phyloP scores from a whole-genome alignment of 2,113 vertebrate genomes.

The Saimiri boliviensis region DNA sequence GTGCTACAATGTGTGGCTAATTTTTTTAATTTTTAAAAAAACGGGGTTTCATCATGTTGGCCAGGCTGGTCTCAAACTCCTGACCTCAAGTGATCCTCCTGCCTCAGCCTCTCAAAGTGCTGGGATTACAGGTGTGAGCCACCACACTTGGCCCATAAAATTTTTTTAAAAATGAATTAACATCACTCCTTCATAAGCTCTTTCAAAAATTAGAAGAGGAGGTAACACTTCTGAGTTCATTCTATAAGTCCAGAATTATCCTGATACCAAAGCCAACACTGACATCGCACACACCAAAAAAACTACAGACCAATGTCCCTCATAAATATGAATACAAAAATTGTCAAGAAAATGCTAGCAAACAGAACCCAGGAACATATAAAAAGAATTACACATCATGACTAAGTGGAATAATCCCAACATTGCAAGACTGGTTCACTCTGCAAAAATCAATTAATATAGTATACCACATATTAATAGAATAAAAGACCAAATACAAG shows the following conservation, averaged over 20 bases:
- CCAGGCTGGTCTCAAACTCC: too few relatives aligned
- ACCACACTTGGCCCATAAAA: too few relatives aligned
- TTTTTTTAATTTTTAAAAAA: too few relatives aligned
- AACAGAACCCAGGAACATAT: neutral
- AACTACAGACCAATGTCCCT: neutral
- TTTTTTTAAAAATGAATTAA: constrained; percentile 1
- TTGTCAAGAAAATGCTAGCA: neutral
- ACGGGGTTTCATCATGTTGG: too few relatives aligned
- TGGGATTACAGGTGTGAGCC: too few relatives aligned
- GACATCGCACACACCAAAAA: neutral
- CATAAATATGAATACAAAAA: neutral
- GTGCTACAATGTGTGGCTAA: fast-evolving
- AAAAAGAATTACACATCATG: neutral
- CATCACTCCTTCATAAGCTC: neutral
- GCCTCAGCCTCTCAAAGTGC: too few relatives aligned
- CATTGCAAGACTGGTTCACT: neutral
- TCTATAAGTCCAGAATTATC: neutral
- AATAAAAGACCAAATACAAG: neutral
- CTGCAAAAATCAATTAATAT: neutral
- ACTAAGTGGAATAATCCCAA: neutral
- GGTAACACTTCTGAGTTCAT: neutral
- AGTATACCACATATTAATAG: neutral
- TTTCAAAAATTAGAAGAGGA: neutral
- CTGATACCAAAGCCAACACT: neutral
- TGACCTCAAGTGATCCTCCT: too few relatives aligned